Evolutionary conservation across 2,113 vertebrate genomes (phyloP).

Genomic region (Dolichotis patagonum): DNA sequence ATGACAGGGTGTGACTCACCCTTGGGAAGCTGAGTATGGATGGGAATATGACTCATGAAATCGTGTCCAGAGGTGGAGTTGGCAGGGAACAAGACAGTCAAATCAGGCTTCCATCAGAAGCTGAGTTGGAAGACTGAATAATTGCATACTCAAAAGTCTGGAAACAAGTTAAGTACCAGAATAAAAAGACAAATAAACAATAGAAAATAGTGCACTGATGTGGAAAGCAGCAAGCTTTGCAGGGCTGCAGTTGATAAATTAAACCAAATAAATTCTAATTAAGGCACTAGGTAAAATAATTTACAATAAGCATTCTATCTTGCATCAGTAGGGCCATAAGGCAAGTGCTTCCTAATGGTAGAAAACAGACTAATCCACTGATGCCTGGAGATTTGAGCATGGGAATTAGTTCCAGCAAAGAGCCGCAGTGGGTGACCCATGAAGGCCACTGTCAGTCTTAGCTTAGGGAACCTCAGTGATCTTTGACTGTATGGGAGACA

Average conservation of each 20-base stretch:
- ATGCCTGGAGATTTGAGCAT: background rate
- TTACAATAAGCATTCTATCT: background rate
- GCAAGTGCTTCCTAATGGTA: background rate
- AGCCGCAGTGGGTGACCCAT: background rate
- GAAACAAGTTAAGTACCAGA: background rate
- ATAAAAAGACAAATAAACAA: background rate
- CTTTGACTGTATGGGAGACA: background rate
- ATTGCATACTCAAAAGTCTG: background rate
- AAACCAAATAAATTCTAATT: constrained; percentile 28
- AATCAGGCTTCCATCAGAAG: background rate
- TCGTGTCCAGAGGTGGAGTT: background rate
- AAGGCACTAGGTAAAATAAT: background rate
- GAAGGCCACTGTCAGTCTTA: constrained; percentile 22
- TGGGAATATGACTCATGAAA: constrained; percentile 38
- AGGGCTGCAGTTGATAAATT: background rate
- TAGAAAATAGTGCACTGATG: background rate
- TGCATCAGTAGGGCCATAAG: background rate
- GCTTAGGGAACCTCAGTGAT: background rate
- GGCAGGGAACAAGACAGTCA: background rate
- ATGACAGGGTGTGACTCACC: background rate
- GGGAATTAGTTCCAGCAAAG: background rate
- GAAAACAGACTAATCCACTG: background rate
- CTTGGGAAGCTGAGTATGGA: background rate
- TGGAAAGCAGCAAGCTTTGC: background rate
- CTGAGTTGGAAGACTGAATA: background rate